phyloP scores from a whole-genome alignment of 92 coral and sea anemone genomes.

The Phenganax subtilis region DNA sequence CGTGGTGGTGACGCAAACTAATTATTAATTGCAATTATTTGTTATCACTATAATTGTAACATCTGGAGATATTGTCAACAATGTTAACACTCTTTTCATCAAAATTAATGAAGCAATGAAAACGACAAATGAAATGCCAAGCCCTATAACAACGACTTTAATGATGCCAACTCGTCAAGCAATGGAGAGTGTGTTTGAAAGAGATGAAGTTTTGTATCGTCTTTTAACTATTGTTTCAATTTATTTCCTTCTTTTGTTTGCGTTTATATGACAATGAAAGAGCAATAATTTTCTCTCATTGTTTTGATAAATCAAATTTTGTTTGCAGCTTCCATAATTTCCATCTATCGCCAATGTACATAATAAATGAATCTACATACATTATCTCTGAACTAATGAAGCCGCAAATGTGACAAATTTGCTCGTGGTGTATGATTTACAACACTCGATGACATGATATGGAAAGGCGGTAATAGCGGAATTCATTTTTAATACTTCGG shows the following conservation, averaged over 20 bases:
- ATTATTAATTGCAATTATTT: conserved; percentile 17
- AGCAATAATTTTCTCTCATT: neutral
- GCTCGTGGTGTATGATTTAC: neutral
- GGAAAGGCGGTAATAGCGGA: too few relatives aligned
- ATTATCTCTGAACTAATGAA: neutral
- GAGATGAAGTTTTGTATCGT: neutral
- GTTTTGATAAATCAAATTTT: conserved; percentile 1
- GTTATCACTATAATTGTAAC: conserved; percentile 18
- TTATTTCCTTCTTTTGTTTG: neutral
- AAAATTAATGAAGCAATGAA: conserved; percentile 17
- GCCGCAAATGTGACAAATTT: conserved; percentile 1
- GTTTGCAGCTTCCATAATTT: neutral
- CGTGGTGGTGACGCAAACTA: conserved; percentile 15
- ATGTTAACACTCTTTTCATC: neutral
- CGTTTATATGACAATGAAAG: neutral
- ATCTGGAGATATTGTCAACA: conserved; percentile 10
- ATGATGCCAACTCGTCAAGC: neutral
- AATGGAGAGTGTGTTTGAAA: neutral
- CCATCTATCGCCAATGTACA: neutral
- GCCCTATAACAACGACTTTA: neutral
- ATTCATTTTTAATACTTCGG: too few relatives aligned
- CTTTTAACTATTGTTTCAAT: neutral
- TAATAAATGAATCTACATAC: neutral
- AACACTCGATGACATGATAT: neutral
- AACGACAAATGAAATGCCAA: conserved; percentile 1